Evolutionary conservation across 2,797 vertebrate genomes (phyloP), one percentile per base, ranked within the genome.

Genomic region (Ambastaia sidthimunki): DNA sequence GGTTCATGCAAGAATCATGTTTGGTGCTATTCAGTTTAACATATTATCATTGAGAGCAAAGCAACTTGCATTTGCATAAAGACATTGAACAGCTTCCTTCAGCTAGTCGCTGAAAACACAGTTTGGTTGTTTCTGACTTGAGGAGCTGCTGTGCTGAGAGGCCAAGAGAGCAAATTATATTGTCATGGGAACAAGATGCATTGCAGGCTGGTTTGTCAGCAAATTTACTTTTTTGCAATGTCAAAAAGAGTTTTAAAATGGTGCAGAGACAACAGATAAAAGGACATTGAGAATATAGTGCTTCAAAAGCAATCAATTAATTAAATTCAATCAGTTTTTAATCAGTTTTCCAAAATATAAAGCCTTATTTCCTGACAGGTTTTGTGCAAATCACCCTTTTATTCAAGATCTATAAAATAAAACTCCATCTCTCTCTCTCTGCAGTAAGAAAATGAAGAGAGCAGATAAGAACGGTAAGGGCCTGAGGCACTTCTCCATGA

Each of bases 391-490:
- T 16, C 59, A 60, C 23, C 7, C 21, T 16, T 31, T 63, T 16
- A 74, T 63, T 48, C 60, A 34, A 5, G 37, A 15, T 41, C 3
- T 19, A 16, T 37, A 13, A 12, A 41, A 0, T 66, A 4, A 76
- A 28, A 28, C 50, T 23, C 60, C 48, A 13, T 63, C 13, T 78
- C 7, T 74, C 5, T 55, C 6, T 76, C 54, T 73, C 18, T 50
- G 52, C 84, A 96, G 95, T 88, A 95, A 95, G 86, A 91, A 92
- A 85, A 94, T 93, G 89, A 95, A 94, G 87, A 95, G 95, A 90
- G 95, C 93, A 78, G 95, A 96, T 89, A 96, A 96, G 90, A 96
- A 94, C 82, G 95, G 95, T 34, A 96, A 96, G 80, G 95, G 95
- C 62, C 89, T 96, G 80, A 92, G 95, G 63, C 95, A 96, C 87